A percentile compares a stretch with the other conserved stretches of the same genome.
These are phyloP conservation scores for Cichlasoma orientale DNA, from an alignment of 2,797 vertebrate genomes.

Conservation along the genomic window DNA sequence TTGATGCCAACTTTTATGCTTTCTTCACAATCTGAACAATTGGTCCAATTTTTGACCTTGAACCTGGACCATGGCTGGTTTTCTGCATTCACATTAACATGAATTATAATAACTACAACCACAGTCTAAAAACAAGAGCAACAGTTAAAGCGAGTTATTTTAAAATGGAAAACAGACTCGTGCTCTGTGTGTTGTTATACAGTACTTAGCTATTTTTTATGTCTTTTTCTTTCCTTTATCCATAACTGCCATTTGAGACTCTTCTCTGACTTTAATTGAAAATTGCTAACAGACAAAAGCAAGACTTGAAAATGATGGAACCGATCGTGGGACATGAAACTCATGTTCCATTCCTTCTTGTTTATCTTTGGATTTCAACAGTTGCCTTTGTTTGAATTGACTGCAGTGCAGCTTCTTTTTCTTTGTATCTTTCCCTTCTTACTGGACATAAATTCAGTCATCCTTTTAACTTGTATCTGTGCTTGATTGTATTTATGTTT, in stretches of 20 bases:
- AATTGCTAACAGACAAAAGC: background rate
- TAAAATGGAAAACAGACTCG: background rate
- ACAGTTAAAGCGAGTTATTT: background rate
- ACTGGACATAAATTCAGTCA: background rate
- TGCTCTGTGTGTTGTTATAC: background rate
- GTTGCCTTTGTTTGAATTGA: background rate
- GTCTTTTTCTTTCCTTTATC: background rate
- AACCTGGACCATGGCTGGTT: background rate
- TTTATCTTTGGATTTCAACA: conserved; percentile 4
- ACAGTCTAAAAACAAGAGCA: background rate
- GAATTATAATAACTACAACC: background rate
- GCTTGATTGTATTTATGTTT: background rate
- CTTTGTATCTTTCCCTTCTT: background rate
- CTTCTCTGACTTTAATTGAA: background rate
- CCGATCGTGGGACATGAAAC: background rate
- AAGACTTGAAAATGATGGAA: background rate
- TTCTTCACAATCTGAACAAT: too few species aligned
- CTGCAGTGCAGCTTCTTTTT: background rate
- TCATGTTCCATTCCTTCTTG: background rate
- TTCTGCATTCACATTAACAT: background rate
- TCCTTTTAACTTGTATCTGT: background rate
- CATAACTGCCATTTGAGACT: background rate
- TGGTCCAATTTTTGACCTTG: too few species aligned
- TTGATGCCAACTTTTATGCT: too few species aligned
- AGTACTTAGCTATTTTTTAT: background rate